These are phyloP conservation scores for Catagonus wagneri DNA, from an alignment of 2,113 vertebrate genomes.

Conservation along the genomic window DNA sequence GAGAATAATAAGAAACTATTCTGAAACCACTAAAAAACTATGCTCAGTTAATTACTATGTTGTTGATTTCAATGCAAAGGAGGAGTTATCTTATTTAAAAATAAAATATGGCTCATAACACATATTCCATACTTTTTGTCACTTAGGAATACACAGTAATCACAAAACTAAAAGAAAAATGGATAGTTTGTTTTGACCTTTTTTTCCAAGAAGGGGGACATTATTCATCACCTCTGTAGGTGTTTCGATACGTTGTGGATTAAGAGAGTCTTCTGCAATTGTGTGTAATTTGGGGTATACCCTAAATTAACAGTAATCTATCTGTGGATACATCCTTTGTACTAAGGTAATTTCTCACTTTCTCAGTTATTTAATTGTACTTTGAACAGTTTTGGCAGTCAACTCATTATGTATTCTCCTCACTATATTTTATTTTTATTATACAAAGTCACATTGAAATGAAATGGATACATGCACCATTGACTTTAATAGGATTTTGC, in stretches of 20 bases:
- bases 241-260: slow-evolving; percentile 51
- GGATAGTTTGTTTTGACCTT: slow-evolving; percentile 61
- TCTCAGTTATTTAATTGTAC: slow-evolving; percentile 75
- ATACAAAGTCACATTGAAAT: slow-evolving; percentile 87
- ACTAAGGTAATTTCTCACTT: slow-evolving; percentile 77
- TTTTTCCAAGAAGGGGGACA: background rate
- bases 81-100: slow-evolving; percentile 43
- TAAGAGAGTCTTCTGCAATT: slow-evolving; percentile 45
- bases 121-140: slow-evolving; percentile 29
- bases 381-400: slow-evolving; percentile 72
- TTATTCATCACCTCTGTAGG: slow-evolving; percentile 63
- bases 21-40: background rate
- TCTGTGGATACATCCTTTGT: slow-evolving; percentile 62
- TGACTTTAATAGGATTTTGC: slow-evolving; percentile 83
- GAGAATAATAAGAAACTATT: background rate
- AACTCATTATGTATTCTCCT: slow-evolving; percentile 82
- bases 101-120: slow-evolving; percentile 27
- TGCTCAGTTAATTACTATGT: background rate
- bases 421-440: slow-evolving; percentile 83
- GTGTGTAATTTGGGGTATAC: slow-evolving; percentile 67
- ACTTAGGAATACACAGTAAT: background rate
- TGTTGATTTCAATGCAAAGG: slow-evolving; percentile 11
- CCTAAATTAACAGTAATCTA: slow-evolving; percentile 68
- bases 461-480: slow-evolving; percentile 83
- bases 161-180: slow-evolving; percentile 35